Evolutionary conservation across 2,888 invertebrate genomes (phyloP), one percentile per base, ranked within the genome.

Genomic region (Acanthosoma haemorrhoidale): DNA sequence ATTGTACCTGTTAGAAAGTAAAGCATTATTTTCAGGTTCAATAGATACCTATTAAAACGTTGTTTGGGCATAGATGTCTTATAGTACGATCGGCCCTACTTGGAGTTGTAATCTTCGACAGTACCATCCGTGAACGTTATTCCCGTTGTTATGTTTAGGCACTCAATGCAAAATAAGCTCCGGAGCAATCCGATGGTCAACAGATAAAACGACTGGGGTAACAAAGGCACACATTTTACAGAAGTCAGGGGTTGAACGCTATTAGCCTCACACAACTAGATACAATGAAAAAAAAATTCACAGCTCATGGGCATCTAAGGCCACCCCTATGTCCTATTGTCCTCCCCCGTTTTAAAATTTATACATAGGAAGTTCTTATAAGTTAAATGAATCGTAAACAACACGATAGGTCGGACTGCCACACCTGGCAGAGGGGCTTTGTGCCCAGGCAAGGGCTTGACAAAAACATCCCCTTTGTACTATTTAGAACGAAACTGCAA

Each of bases 351-450:
- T 64, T 64, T 43, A 43, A 64, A 64, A 64, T 64, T 64, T 64
- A 64, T 43, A 64, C 64, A 64, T 64, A 64, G 64, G 64, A 64
- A 64, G 71, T 51, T 68, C 71, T 71, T 67, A 57, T 71, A 71
- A 38, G 71, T 71, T 71, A 71, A 71, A 71, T 71, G 71, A 71
- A 71, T 59, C 71, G 71, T 71, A 68, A 68, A 71, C 57, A 71
- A 71, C 71, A 71, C 61, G 71, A 58, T 60, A 71, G 51, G 34
- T 21, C 59, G 41, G 70, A 60, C 32, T 57, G 70, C 32, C 31
- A 38, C 59, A 66, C 67, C 66, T 66, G 70, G 66, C 38, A 51
- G 34, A 39, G 59, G 60, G 29, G 67, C 64, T 59, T 58, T 34
- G 36, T 34, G 21, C 25, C 13, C 36, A 36, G 34, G 58, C 59